A percentile compares a stretch with the other conserved stretches of the same genome.
phyloP scores from a whole-genome alignment of 2,888 invertebrate species.

The Drosophila longiperda region DNA sequence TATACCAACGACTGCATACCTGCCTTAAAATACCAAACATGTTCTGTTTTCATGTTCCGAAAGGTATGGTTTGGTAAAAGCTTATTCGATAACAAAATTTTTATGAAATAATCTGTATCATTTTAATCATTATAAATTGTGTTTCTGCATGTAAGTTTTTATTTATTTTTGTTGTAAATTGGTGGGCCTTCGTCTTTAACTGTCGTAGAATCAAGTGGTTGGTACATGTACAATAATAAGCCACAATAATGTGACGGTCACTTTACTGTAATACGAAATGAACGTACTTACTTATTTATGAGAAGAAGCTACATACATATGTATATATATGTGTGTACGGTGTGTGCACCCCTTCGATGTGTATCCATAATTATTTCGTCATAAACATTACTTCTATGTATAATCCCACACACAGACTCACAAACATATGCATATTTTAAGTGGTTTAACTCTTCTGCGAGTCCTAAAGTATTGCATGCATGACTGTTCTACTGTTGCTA shows the following conservation, averaged over 20 bases:
- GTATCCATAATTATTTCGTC: slow-evolving; percentile 28
- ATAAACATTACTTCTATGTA: slow-evolving; percentile 22
- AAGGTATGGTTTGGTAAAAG: slow-evolving; percentile 6
- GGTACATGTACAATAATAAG: background rate
- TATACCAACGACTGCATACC: slow-evolving; percentile 13
- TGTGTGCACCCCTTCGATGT: slow-evolving; percentile 22
- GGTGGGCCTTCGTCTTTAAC: slow-evolving; percentile 8
- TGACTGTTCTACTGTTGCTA: slow-evolving; percentile 18
- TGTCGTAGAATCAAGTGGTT: background rate
- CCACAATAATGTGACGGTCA: slow-evolving; percentile 14
- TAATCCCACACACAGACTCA: slow-evolving; percentile 1
- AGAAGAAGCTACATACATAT: slow-evolving; percentile 12
- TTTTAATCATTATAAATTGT: slow-evolving; percentile 51
- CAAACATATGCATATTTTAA: background rate
- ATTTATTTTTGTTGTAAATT: slow-evolving; percentile 22
- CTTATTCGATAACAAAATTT: slow-evolving; percentile 49
- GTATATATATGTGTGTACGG: slow-evolving; percentile 16
- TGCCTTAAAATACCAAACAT: slow-evolving; percentile 6
- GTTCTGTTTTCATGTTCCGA: slow-evolving; percentile 32
- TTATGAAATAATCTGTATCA: slow-evolving; percentile 45
- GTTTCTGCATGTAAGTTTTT: slow-evolving; percentile 59
- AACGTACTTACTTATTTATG: slow-evolving; percentile 2
- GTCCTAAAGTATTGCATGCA: slow-evolving; percentile 8
- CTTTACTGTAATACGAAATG: slow-evolving; percentile 15
- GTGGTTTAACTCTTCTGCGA: background rate